These are phyloP conservation scores for Drosophila macrospina DNA, from an alignment of 2,888 invertebrate species.

Conservation along the genomic window DNA sequence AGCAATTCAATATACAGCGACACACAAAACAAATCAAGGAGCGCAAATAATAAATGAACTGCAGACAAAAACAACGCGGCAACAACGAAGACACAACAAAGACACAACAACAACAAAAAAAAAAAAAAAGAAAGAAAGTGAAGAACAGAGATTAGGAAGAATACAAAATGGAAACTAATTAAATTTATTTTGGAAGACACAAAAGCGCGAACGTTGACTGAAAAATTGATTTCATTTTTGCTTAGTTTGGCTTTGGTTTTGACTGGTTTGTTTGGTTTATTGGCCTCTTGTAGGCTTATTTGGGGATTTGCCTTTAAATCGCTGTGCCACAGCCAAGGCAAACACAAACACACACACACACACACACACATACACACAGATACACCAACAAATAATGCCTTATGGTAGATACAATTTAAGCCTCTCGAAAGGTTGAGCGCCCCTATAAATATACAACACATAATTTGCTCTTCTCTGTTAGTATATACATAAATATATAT, in stretches of 20 bases:
- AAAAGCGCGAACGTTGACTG: constrained; percentile 36
- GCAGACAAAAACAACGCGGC: constrained; percentile 15
- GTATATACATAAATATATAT: constrained; percentile 3
- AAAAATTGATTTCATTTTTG: constrained; percentile 61
- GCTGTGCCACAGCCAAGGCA: constrained; percentile 56
- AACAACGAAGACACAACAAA: neutral
- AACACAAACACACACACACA: constrained; percentile 26
- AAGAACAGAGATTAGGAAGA: too few relatives aligned
- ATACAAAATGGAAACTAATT: constrained; percentile 50
- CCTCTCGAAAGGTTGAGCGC: constrained; percentile 71
- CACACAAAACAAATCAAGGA: constrained; percentile 39
- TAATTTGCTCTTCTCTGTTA: constrained; percentile 48
- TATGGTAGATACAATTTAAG: constrained; percentile 72
- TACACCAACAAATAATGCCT: constrained; percentile 32
- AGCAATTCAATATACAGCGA: constrained; percentile 18
- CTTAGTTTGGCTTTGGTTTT: constrained; percentile 32
- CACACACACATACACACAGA: constrained; percentile 8
- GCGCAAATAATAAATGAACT: constrained; percentile 49
- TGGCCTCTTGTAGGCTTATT: constrained; percentile 75
- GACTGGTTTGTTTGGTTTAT: constrained; percentile 44
- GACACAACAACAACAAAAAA: neutral
- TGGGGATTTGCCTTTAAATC: constrained; percentile 76
- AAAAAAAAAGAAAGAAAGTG: constrained; percentile 1
- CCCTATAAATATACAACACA: constrained; percentile 74
- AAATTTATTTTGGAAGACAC: constrained; percentile 66